Evolutionary conservation across 2,888 invertebrate species (phyloP).

Genomic region (Limnephilus auricula): DNA sequence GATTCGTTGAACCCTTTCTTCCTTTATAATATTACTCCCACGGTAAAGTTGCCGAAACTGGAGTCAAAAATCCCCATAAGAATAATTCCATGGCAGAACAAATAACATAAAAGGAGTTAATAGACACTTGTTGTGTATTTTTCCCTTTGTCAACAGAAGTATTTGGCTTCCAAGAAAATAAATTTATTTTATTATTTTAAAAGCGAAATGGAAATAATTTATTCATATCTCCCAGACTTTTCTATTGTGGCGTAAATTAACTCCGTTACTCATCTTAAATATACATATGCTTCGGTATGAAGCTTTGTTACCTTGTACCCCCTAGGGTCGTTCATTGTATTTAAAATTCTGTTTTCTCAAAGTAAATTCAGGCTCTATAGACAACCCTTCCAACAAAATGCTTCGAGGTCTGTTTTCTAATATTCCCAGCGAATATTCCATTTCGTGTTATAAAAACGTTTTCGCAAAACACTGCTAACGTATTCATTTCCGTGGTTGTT

Average conservation of each 20-base stretch:
- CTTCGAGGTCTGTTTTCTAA: neutral
- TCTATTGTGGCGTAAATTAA: slow-evolving; percentile 22
- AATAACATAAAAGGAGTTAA: neutral
- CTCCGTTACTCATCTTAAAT: slow-evolving; percentile 30
- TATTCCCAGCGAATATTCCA: neutral
- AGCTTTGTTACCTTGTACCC: slow-evolving; percentile 19
- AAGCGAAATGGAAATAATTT: neutral
- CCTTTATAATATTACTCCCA: neutral
- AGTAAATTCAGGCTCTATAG: slow-evolving; percentile 8
- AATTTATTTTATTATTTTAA: slow-evolving; percentile 5
- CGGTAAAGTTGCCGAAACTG: neutral
- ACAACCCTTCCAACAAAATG: neutral
- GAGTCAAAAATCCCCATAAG: neutral
- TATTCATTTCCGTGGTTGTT: slow-evolving; percentile 22
- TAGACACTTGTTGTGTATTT: neutral
- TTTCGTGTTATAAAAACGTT: neutral
- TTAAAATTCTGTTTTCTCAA: slow-evolving; percentile 41
- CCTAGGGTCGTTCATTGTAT: neutral
- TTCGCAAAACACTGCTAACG: neutral
- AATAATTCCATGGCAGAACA: neutral
- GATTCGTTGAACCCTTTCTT: neutral
- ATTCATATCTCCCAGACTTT: neutral
- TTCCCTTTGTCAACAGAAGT: neutral
- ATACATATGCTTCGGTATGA: slow-evolving; percentile 40
- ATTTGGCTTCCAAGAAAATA: neutral